Evolutionary conservation across 2,113 vertebrate species (phyloP).

Genomic region (Electrona antarctica): DNA sequence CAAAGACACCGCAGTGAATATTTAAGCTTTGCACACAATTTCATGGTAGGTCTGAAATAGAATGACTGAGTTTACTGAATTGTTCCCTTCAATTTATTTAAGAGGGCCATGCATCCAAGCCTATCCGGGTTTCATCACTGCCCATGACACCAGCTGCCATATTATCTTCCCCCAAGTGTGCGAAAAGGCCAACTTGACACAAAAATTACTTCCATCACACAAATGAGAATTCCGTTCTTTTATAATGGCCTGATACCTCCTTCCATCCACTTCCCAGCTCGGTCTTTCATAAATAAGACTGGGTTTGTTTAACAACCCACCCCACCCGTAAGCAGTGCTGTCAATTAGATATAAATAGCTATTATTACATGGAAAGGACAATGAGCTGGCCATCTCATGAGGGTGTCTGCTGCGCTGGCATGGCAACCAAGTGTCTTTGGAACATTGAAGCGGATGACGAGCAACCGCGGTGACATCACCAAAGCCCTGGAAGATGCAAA

Average conservation of each 20-base stretch:
- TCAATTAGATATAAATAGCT: conserved; percentile 74
- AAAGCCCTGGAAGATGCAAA: conserved; percentile 35
- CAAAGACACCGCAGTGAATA: no score
- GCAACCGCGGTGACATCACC: conserved; percentile 43
- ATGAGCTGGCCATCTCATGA: conserved; percentile 66
- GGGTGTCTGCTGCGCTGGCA: conserved; percentile 64
- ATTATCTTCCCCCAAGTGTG: neutral
- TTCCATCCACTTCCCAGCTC: conserved; percentile 10
- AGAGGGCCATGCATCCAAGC: conserved; percentile 4
- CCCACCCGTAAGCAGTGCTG: conserved; percentile 53
- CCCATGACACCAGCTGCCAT: conserved; percentile 1
- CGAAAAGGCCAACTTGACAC: conserved; percentile 16
- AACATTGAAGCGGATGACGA: conserved; percentile 37
- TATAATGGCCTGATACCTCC: conserved; percentile 25
- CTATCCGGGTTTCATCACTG: neutral
- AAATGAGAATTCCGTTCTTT: conserved; percentile 19
- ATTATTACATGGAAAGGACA: conserved; percentile 71
- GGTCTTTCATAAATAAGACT: conserved; percentile 33
- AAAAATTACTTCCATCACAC: conserved; percentile 14
- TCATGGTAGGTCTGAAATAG: no score
- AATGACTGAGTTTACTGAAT: no score
- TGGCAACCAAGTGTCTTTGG: conserved; percentile 61
- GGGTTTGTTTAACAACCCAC: conserved; percentile 50
- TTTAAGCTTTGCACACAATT: no score
- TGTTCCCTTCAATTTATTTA: neutral